Evolutionary conservation across 2,888 invertebrate genomes (phyloP), one percentile per base, ranked within the genome.

Genomic region (Monoplex corrugatus): DNA sequence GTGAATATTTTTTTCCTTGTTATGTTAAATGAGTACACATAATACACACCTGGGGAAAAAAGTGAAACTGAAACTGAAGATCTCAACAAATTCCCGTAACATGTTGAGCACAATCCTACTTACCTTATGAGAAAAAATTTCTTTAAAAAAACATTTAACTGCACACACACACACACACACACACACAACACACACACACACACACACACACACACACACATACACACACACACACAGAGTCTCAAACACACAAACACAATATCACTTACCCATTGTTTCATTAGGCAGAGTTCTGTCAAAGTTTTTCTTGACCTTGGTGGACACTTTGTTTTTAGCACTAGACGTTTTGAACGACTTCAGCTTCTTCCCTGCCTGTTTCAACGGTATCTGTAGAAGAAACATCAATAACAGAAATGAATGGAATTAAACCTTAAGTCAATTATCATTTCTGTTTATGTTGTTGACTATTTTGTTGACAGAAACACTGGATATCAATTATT

Each of bases 341-440:
- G 93, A 72, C 38, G 92, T 89, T 86, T 93, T 93, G 40, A 93
- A 82, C 35, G 92, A 89, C 87, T 93, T 93, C 40, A 93, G 89
- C 68, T 92, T 92, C 78, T 91, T 93, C 19, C 93, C 92, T 38
- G 93, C 93, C 63, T 91, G 87, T 87, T 93, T 92, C 35, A 93
- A 88, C 86, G 92, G 92, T 32, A 92, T 89, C 93, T 93, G 87
- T 63, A 32, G 13, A 78, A 40, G 38, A 38, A 78, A 78, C n/a
- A n/a, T n/a, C 57, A 57, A 28, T 28, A 57, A 57, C n/a, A n/a
- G n/a, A n/a, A n/a, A n/a, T n/a, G n/a, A n/a, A n/a, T n/a, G n/a
- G n/a, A n/a, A n/a, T n/a, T n/a, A n/a, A n/a, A n/a, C n/a, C n/a
- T n/a, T n/a, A n/a, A n/a, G n/a, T n/a, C n/a, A n/a, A n/a, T n/a